Conservation (phyloP, 2,797 vertebrate genomes). For the Falco rusticolus region DNA sequence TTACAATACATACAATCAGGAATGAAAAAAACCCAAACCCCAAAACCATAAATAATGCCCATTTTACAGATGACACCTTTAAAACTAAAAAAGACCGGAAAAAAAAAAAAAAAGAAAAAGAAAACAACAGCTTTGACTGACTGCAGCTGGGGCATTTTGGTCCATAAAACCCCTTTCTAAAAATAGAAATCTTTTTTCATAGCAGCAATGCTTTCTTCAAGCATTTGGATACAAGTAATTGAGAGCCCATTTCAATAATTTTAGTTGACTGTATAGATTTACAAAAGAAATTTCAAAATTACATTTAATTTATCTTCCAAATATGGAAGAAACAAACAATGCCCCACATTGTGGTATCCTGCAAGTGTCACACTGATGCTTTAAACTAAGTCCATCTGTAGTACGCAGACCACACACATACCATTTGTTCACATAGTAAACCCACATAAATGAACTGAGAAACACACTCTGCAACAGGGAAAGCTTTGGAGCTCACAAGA, state of each 20-base stretch:
- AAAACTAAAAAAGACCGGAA: conserved; percentile 62
- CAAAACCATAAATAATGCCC: conserved; percentile 82
- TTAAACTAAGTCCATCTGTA: conserved; percentile 73
- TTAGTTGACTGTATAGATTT: conserved; percentile 77
- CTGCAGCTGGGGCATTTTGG: conserved; percentile 83
- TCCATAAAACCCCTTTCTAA: conserved; percentile 88
- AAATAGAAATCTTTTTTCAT: conserved; percentile 83
- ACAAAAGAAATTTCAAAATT: conserved; percentile 77
- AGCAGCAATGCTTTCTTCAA: conserved; percentile 89
- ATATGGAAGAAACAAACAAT: conserved; percentile 87
- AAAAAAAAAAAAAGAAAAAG: conserved; percentile 69
- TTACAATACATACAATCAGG: conserved; percentile 93
- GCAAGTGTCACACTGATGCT: conserved; percentile 80
- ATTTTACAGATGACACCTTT: conserved; percentile 79
- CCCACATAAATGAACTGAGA: conserved; percentile 68
- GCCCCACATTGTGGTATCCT: conserved; percentile 82
- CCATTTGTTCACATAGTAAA: conserved; percentile 75
- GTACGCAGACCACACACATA: conserved; percentile 71
- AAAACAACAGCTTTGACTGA: conserved; percentile 83
- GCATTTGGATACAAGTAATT: conserved; percentile 80
- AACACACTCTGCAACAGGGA: conserved; percentile 74
- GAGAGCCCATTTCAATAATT: conserved; percentile 81
- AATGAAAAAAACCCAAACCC: conserved; percentile 83
- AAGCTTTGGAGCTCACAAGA: conserved; percentile 81
- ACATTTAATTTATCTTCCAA: conserved; percentile 83